Base-by-base conservation (phyloP, 2,888 invertebrate species). In the Epinotia nisella region DNA sequence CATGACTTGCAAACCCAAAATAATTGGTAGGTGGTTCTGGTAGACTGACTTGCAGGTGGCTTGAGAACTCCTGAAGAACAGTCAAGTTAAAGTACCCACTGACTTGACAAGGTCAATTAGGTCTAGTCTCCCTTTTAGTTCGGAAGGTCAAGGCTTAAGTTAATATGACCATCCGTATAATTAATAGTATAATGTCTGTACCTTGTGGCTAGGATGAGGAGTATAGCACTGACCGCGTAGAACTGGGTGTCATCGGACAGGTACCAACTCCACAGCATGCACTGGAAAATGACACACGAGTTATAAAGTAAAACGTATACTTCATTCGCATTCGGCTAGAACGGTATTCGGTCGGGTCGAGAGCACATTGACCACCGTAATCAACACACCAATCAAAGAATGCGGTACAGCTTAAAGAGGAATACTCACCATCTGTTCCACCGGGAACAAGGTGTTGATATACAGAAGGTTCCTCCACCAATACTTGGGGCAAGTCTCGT, bases 191-290 rank as follows among this genome's bases (percentile, higher is more conserved):
- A n/a, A 5, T 17, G 69, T 24, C 15, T 58, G 79, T 86, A 94
- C 94, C 94, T 96, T 17, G 96, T 96, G 0, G 97, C 97, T 64
- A 97, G 86, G 68, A 98, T 96, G n/a, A 97, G 93, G 45, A 97
- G 95, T 5, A 97, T 94, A 0, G 96, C 96, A 75, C 97, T 97
- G 76, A 98, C 94, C 0, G 97, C 95, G 85, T 97, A 98, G 89
- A 98, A 97, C 83, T 97, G 97, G 0, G 97, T 97, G 84, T 98
- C 97, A 81, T 97, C 97, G 0, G 97, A 96, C 61, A 98, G 91
- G 83, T 98, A 97, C 97, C 97, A 98, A 92, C 97, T 97, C 97
- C 97, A 98, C 49, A 97, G 86, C 97, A 98, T 97, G 85, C 97
- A 98, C 97, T 97, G 92, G 59, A 89, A 88, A n/a, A 4, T 49